Conservation (phyloP, 92 coral and sea anemone genomes). For the Nematostella vectensis region DNA sequence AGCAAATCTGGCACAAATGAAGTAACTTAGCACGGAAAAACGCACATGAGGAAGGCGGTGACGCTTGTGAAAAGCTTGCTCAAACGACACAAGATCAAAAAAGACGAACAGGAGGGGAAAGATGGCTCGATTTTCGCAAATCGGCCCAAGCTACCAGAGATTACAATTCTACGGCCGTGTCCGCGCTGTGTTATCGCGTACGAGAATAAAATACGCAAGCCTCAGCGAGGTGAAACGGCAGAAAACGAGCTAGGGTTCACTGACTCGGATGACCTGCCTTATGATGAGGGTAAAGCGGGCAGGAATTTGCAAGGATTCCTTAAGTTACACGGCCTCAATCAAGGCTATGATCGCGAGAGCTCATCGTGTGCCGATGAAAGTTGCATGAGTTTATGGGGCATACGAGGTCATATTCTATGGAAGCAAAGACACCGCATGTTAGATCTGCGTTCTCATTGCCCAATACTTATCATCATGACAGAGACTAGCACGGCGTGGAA, state of each 20-base stretch:
- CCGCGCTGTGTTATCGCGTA: slow-evolving; percentile 62
- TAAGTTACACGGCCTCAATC: slow-evolving; percentile 8
- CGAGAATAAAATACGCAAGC: slow-evolving; percentile 39
- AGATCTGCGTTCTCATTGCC: slow-evolving; percentile 40
- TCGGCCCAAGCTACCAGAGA: slow-evolving; percentile 24
- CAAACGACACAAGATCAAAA: slow-evolving; percentile 35
- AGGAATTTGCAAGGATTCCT: neutral
- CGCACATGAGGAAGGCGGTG: slow-evolving; percentile 73
- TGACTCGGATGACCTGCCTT: slow-evolving; percentile 2
- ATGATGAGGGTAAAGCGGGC: neutral
- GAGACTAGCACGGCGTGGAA: slow-evolving; percentile 18
- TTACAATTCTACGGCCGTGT: slow-evolving; percentile 43
- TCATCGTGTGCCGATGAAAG: slow-evolving; percentile 22
- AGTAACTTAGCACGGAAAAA: neutral
- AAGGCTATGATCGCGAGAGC: neutral
- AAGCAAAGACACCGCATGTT: slow-evolving; percentile 1
- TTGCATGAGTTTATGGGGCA: slow-evolving; percentile 22
- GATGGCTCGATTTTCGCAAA: slow-evolving; percentile 6
- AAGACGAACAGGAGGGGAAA: slow-evolving; percentile 7
- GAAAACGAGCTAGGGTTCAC: slow-evolving; percentile 5
- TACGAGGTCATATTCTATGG: slow-evolving; percentile 25
- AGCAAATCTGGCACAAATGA: neutral
- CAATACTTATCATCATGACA: slow-evolving; percentile 40
- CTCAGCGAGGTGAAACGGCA: slow-evolving; percentile 13
- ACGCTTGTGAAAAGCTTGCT: slow-evolving; percentile 56